Conservation (phyloP, 1,140 invertebrate species). For the Macrobrachium nipponense region DNA sequence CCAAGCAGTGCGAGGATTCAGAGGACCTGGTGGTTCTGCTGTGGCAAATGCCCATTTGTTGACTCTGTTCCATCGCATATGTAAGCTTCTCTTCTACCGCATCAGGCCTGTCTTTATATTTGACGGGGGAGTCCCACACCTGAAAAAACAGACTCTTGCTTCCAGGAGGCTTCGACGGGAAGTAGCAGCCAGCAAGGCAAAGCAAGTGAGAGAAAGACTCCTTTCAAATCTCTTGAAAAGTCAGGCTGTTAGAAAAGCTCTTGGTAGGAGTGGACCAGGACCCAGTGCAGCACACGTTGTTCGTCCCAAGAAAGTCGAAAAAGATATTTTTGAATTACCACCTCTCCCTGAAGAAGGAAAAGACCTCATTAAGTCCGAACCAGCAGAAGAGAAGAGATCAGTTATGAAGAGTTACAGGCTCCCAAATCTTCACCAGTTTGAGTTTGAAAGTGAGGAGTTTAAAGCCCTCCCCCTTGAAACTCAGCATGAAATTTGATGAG, state of each 20-base stretch:
- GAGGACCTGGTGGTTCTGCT: conserved; percentile 72
- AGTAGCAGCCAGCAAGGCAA: conserved; percentile 67
- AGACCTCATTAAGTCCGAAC: not conserved
- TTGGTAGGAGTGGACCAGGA: conserved; percentile 54
- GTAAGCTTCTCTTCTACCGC: conserved; percentile 95
- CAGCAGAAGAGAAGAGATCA: conserved; percentile 43
- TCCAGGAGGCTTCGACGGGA: conserved; percentile 53
- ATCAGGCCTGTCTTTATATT: conserved; percentile 99
- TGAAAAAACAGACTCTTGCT: conserved; percentile 77
- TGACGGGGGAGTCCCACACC: conserved; percentile 91
- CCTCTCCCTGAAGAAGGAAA: conserved; percentile 66
- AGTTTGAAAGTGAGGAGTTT: conserved; percentile 84
- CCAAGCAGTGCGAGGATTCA: conserved; percentile 95
- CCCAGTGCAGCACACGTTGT: conserved; percentile 50
- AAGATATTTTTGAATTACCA: conserved; percentile 83
- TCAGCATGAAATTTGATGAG: conserved; percentile 89
- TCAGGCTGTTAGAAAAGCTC: conserved; percentile 63
- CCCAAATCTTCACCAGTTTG: conserved; percentile 81
- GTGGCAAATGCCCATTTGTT: conserved; percentile 92
- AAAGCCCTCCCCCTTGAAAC: conserved; percentile 85
- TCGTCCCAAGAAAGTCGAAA: conserved; percentile 65
- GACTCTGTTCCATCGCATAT: conserved; percentile 91
- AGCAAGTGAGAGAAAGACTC: conserved; percentile 62
- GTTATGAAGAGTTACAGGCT: conserved; percentile 27
- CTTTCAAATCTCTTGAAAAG: conserved; percentile 63